Evolutionary conservation across 1,140 invertebrate species (phyloP).

Genomic region (Procambarus clarkii): DNA sequence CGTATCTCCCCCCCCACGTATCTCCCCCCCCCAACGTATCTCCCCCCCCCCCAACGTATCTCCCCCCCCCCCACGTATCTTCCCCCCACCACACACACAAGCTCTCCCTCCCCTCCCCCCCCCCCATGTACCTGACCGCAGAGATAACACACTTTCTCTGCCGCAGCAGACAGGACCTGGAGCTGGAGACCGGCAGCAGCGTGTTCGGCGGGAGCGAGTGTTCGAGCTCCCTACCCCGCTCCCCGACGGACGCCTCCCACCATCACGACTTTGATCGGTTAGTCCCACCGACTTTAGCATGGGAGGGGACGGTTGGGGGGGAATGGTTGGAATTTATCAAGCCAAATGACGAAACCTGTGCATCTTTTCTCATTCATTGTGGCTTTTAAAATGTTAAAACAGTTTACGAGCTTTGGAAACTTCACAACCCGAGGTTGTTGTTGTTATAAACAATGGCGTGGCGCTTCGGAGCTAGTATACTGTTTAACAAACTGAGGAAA

Average conservation of each 20-base stretch:
- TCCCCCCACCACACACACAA: not conserved
- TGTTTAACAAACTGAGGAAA: too few species aligned
- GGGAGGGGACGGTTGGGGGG: too few species aligned
- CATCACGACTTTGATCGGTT: conserved; percentile 64
- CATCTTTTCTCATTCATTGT: too few species aligned
- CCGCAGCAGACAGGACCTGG: conserved; percentile 71
- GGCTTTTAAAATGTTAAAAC: too few species aligned
- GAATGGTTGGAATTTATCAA: too few species aligned
- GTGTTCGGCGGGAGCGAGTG: conserved; percentile 75
- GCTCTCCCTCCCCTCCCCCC: not conserved
- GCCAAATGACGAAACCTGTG: too few species aligned
- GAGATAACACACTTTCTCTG: not conserved
- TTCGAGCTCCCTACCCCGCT: conserved; percentile 65
- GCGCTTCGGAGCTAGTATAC: too few species aligned
- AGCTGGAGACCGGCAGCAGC: conserved; percentile 75
- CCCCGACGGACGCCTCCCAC: conserved; percentile 46
- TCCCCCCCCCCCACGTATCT: not conserved
- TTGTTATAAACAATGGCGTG: too few species aligned
- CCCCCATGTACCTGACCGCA: not conserved
- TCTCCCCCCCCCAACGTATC: not conserved
- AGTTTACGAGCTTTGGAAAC: too few species aligned
- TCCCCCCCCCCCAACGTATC: not conserved
- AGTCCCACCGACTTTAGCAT: not conserved
- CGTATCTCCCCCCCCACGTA: not conserved
- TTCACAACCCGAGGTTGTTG: too few species aligned